phyloP scores from a whole-genome alignment of 23 tunicate genomes.

The Trididemnum clinides region DNA sequence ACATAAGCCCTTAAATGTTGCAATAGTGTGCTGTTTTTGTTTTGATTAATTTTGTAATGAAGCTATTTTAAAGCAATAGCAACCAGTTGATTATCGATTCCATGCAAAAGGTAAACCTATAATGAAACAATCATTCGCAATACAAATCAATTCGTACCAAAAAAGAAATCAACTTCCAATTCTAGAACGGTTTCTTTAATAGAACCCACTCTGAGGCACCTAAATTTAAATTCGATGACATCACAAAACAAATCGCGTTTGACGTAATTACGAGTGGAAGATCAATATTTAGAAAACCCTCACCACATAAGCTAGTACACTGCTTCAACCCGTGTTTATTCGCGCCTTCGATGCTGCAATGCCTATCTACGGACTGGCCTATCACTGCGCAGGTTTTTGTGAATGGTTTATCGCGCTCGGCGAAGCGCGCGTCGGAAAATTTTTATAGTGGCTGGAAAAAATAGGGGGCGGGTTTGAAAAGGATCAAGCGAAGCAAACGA shows the following conservation, averaged over 20 bases:
- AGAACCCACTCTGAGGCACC: not conserved
- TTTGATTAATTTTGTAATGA: too few relatives aligned
- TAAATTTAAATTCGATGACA: not conserved
- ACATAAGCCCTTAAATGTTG: too few relatives aligned
- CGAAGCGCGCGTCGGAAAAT: not conserved
- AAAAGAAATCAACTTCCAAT: not conserved
- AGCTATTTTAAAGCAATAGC: too few relatives aligned
- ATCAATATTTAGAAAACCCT: not conserved
- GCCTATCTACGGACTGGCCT: not conserved
- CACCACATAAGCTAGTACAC: too few relatives aligned
- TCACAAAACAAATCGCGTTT: slow-evolving; percentile 16
- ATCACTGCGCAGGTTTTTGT: not conserved
- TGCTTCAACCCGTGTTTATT: not conserved
- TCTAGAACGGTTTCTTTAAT: not conserved
- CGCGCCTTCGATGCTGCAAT: not conserved
- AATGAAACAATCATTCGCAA: too few relatives aligned
- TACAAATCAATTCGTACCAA: not conserved
- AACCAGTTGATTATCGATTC: too few relatives aligned
- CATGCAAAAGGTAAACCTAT: too few relatives aligned
- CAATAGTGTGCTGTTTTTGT: too few relatives aligned
- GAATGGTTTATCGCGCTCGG: not conserved
- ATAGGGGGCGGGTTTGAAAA: too few relatives aligned
- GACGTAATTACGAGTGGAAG: slow-evolving; percentile 20
- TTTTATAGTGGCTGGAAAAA: too few relatives aligned
- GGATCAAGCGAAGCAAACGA: not conserved